Evolutionary conservation across 2,113 vertebrate species (phyloP).

Genomic region (Conger conger): DNA sequence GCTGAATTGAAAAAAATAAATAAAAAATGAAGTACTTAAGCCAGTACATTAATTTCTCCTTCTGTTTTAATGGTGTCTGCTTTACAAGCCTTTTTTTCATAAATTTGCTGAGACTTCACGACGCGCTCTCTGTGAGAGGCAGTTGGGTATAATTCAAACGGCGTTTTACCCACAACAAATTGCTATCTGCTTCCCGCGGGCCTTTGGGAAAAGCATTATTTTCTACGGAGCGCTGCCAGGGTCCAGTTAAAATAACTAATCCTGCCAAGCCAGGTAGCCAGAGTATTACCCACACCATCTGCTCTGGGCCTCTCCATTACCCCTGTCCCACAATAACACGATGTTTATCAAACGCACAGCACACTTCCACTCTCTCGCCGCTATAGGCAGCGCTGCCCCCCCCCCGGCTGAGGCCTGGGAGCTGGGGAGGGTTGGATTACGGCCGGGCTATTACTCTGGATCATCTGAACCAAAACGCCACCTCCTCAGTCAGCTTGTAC

Average conservation of each 20-base stretch:
- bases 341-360: no score
- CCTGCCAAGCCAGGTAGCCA: not conserved
- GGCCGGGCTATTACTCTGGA: not conserved
- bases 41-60: not conserved
- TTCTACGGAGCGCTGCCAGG: not conserved
- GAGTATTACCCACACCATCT: not conserved
- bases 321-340: no score
- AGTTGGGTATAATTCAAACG: not conserved
- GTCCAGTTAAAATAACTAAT: not conserved
- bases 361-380: not conserved
- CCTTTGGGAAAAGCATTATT: not conserved
- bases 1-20: not conserved
- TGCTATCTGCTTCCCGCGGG: not conserved
- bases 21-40: not conserved
- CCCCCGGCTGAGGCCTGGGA: not conserved
- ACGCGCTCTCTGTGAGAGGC: not conserved
- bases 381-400: no score
- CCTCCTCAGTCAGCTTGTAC: not conserved
- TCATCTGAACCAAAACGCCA: not conserved
- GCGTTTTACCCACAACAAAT: not conserved
- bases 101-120: not conserved
- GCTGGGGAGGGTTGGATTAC: not conserved
- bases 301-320: not conserved
- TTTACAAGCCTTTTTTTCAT: not conserved
- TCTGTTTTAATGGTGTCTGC: not conserved